Evolutionary conservation across 2,797 vertebrate species (phyloP).

Genomic region (Chaetodon trifasciatus): DNA sequence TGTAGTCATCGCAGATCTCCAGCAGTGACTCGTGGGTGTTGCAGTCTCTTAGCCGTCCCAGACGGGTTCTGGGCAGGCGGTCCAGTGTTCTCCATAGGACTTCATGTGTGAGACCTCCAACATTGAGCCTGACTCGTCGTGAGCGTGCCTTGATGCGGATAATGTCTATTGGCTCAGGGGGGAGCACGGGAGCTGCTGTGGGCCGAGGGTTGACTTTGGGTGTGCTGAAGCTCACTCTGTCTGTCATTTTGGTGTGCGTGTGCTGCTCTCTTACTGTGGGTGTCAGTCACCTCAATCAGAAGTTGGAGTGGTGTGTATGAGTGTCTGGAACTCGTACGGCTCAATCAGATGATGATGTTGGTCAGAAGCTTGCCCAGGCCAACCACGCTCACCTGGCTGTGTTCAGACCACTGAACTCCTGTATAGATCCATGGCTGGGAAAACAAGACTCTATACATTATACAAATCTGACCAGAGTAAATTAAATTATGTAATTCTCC

Average conservation of each 20-base stretch:
- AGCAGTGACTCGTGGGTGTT: conserved; percentile 96
- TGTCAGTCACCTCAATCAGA: neutral
- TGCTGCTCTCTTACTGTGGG: conserved; percentile 4
- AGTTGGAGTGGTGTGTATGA: neutral
- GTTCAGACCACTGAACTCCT: conserved; percentile 41
- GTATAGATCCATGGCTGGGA: conserved; percentile 66
- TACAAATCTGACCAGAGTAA: neutral
- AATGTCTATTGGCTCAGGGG: conserved; percentile 96
- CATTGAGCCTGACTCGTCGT: conserved; percentile 93
- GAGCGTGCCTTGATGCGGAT: conserved; percentile 94
- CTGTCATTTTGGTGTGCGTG: conserved; percentile 86
- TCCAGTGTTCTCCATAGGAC: conserved; percentile 98
- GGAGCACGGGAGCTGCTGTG: conserved; percentile 84
- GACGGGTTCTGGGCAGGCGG: conserved; percentile 93
- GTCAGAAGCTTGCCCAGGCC: conserved; percentile 19
- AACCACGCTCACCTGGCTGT: conserved; percentile 43
- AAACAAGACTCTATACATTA: conserved; percentile 24
- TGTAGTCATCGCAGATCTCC: conserved; percentile 98
- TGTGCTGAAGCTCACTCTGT: conserved; percentile 85
- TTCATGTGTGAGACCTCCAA: conserved; percentile 96
- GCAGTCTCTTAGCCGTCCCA: conserved; percentile 95
- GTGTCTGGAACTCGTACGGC: neutral
- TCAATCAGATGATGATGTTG: conserved; percentile 11
- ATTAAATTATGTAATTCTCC: no score
- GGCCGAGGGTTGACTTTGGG: conserved; percentile 85